Evolutionary conservation across 2,113 vertebrate species (phyloP).

Genomic region (Willisornis vidua): DNA sequence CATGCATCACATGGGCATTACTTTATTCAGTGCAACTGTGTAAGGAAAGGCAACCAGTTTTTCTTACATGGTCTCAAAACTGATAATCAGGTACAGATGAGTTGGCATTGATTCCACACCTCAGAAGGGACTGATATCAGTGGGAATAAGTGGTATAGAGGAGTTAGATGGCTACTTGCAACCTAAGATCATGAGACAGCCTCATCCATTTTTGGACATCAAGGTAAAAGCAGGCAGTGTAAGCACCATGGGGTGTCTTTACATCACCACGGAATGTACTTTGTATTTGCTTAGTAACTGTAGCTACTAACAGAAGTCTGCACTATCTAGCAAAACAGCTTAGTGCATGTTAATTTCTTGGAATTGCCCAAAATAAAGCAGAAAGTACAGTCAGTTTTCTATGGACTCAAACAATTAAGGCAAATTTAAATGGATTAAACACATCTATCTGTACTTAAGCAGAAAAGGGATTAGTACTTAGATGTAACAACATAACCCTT

Average conservation of each 20-base stretch:
- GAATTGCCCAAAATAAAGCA: background rate
- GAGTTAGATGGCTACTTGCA: background rate
- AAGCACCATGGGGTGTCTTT: background rate
- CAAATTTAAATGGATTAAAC: background rate
- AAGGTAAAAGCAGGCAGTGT: background rate
- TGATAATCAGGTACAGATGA: background rate
- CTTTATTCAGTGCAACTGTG: background rate
- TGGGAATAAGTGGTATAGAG: background rate
- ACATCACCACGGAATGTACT: background rate
- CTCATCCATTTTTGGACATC: background rate
- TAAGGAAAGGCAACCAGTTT: background rate
- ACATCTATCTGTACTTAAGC: background rate
- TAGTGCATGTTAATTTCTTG: background rate
- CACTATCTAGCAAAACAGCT: background rate
- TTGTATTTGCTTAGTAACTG: background rate
- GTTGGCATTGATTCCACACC: background rate
- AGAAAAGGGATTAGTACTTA: background rate
- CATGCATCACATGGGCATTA: background rate
- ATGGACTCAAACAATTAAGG: background rate
- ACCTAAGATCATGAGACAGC: accelerated
- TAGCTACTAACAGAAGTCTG: background rate
- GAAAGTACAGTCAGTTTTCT: background rate
- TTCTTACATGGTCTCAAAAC: accelerated
- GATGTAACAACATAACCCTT: background rate
- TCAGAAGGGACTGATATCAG: background rate